Evolutionary conservation across 1,140 invertebrate genomes (phyloP).

Genomic region (Drosophila sulfurigaster): DNA sequence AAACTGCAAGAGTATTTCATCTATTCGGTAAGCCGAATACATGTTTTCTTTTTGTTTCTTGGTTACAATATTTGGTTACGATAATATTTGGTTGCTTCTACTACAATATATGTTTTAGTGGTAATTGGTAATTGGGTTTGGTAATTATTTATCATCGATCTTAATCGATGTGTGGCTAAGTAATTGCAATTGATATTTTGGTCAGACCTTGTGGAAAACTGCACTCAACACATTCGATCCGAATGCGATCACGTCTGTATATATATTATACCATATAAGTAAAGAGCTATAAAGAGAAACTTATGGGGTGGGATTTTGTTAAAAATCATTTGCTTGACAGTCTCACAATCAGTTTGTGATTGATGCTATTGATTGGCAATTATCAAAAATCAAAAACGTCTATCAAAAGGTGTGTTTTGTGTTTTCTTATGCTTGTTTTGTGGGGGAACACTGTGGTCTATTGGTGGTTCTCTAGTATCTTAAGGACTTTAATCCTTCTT

Average conservation of each 20-base stretch:
- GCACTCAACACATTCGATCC: slow-evolving; percentile 15
- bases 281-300: slow-evolving; percentile 20
- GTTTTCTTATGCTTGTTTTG: slow-evolving; percentile 28
- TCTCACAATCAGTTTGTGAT: slow-evolving; percentile 38
- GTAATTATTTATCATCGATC: slow-evolving; percentile 11
- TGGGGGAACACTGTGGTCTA: slow-evolving; percentile 67
- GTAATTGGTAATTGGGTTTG: not conserved
- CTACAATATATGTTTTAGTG: not conserved
- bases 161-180: slow-evolving; percentile 23
- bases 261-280: slow-evolving; percentile 6
- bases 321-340: slow-evolving; percentile 31
- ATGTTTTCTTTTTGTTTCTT: not conserved
- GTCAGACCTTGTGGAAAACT: slow-evolving; percentile 49
- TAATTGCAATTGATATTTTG: slow-evolving; percentile 37
- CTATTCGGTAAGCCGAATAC: not conserved
- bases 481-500: slow-evolving; percentile 14
- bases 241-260: slow-evolving; percentile 1
- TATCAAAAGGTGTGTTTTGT: slow-evolving; percentile 44
- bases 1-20: slow-evolving; percentile 1
- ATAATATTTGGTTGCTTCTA: slow-evolving; percentile 44
- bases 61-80: slow-evolving; percentile 14
- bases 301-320: not conserved
- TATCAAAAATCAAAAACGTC: slow-evolving; percentile 40
- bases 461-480: slow-evolving; percentile 32
- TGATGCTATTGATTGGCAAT: slow-evolving; percentile 1